These are phyloP conservation scores for Ispidina lecontei DNA, from an alignment of 2,797 vertebrate genomes.

Conservation along the genomic window DNA sequence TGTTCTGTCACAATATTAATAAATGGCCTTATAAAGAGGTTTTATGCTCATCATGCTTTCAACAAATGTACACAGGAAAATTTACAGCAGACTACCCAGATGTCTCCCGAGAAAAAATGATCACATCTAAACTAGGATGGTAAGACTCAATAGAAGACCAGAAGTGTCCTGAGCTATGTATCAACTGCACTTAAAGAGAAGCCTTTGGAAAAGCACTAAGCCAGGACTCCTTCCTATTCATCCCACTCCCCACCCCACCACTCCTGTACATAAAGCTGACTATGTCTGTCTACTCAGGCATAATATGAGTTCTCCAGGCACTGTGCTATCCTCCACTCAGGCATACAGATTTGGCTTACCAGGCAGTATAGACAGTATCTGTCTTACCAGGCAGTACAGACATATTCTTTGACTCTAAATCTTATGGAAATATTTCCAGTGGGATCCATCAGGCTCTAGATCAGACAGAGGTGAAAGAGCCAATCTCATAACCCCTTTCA, in stretches of 20 bases:
- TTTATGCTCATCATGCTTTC: neutral
- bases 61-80: neutral
- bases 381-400: neutral
- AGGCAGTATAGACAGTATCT: no score
- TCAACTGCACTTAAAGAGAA: neutral
- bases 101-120: neutral
- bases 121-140: neutral
- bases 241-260: neutral
- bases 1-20: neutral
- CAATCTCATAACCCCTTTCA: neutral
- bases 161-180: neutral
- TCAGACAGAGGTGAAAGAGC: neutral
- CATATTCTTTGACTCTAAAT: neutral
- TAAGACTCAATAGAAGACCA: neutral
- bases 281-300: neutral
- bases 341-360: neutral
- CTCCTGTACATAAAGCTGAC: neutral
- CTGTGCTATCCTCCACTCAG: neutral
- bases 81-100: neutral
- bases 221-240: neutral
- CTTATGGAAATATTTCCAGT: neutral
- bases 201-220: neutral
- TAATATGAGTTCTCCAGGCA: neutral
- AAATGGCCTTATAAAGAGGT: neutral
- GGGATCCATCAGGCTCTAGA: neutral